A percentile compares a stretch with the other conserved stretches of the same genome.
Conservation (phyloP, 1,140 invertebrate genomes). For the Zaprionus lachaisei region DNA sequence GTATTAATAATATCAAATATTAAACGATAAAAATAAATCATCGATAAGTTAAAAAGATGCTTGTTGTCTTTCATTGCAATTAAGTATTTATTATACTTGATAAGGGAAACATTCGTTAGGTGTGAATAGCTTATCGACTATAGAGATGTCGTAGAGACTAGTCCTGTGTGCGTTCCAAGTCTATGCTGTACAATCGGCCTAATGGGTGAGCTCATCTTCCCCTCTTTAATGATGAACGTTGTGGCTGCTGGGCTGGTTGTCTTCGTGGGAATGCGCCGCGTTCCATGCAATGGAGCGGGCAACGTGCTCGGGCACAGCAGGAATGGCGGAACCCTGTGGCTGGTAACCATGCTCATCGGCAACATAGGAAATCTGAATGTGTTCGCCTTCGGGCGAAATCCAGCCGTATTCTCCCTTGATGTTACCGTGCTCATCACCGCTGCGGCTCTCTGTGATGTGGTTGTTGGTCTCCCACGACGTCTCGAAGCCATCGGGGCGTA, state of each 20-base stretch:
- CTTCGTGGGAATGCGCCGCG: constrained; percentile 72
- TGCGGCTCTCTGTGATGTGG: constrained; percentile 86
- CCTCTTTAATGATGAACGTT: constrained; percentile 24
- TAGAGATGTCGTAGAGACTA: constrained; percentile 25
- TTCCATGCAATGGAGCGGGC: constrained; percentile 83
- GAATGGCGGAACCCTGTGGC: constrained; percentile 84
- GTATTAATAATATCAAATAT: not conserved
- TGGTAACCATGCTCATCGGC: constrained; percentile 87
- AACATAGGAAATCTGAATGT: constrained; percentile 85
- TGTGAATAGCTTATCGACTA: constrained; percentile 34
- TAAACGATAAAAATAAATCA: too few relatives aligned
- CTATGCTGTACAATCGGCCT: not conserved
- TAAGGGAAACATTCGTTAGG: constrained; percentile 14
- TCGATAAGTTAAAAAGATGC: not conserved
- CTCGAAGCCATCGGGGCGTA: constrained; percentile 84
- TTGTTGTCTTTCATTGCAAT: constrained; percentile 17
- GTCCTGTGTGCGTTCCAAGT: constrained; percentile 36
- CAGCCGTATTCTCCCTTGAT: constrained; percentile 65
- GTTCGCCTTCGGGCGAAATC: constrained; percentile 83
- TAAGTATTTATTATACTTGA: constrained; percentile 45
- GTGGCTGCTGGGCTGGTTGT: constrained; percentile 12
- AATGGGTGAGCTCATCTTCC: not conserved
- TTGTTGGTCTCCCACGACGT: constrained; percentile 86
- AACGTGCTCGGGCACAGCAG: constrained; percentile 65
- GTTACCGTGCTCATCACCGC: constrained; percentile 82